These are phyloP conservation scores for Orestias chungarensis DNA, from an alignment of 2,797 vertebrate genomes.

Conservation along the genomic window DNA sequence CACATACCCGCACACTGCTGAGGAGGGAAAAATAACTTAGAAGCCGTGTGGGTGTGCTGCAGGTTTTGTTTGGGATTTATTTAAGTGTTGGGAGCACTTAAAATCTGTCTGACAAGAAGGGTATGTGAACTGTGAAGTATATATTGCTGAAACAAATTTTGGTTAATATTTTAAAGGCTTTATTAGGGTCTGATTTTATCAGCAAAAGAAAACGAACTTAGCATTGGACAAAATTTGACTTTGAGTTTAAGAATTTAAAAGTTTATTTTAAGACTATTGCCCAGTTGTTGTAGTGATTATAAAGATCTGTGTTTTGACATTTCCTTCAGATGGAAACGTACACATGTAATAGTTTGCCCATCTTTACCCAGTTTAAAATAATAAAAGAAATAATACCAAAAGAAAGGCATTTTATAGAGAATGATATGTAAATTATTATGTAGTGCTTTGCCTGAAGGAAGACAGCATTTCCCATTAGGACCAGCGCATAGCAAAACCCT, in stretches of 20 bases:
- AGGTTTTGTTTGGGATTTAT: constrained; percentile 7
- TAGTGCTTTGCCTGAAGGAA: too few species aligned
- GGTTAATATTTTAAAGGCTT: neutral
- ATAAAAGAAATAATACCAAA: neutral
- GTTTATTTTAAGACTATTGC: neutral
- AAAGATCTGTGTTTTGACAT: neutral
- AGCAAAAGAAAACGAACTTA: neutral
- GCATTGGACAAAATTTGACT: neutral
- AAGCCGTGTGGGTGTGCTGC: constrained; percentile 10
- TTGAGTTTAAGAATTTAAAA: too few species aligned
- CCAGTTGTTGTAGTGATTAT: neutral
- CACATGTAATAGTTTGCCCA: neutral
- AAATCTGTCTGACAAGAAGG: neutral
- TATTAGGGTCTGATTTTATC: neutral
- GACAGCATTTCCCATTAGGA: too few species aligned
- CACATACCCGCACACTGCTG: constrained; percentile 24
- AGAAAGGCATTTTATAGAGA: too few species aligned
- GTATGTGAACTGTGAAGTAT: neutral
- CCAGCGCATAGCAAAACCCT: too few species aligned
- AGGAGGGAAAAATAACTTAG: constrained; percentile 9
- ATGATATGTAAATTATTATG: too few species aligned
- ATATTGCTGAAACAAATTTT: too few species aligned
- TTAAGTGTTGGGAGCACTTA: neutral
- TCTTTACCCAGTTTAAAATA: neutral
- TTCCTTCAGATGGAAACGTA: neutral